Evolutionary conservation across 1,140 invertebrate species (phyloP), one percentile per base, ranked within the genome.

Genomic region (Manduca sexta): DNA sequence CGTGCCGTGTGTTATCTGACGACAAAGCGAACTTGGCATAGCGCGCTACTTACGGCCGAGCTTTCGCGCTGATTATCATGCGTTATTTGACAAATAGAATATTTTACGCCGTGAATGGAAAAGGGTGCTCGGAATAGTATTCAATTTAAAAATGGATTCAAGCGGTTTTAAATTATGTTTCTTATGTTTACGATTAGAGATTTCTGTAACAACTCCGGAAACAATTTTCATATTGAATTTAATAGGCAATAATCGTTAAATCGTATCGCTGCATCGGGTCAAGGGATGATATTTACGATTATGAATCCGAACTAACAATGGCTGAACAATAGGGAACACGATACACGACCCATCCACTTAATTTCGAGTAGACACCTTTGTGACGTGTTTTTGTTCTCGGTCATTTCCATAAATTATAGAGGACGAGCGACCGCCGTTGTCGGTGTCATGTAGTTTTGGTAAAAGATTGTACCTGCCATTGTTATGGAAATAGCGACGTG

Each of bases 311-410:
- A 34, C 53, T 55, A 64, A 71, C 67, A 74, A 72, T 60, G 12
- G 60, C 59, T 69, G 75, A 62, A 84, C 78, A 84, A 84, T 72
- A 50, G 69, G 56, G 64, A 73, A 74, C 77, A 69, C 63, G 68
- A 72, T 64, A 69, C 62, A 65, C 69, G 62, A 67, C 78, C 74
- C 73, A 77, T 84, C 78, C 76, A 82, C 65, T 80, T 82, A 80
- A 82, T 82, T 84, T 82, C 64, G 71, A 75, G 76, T 84, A 80
- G 76, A 84, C 78, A 84, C 81, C 76, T 80, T 82, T 79, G 81
- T 84, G 67, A 67, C 66, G 62, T 65, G 69, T 81, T 78, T 83
- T 82, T 82, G 78, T 84, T 79, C 54, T 65, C 63, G 69, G 76
- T 74, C 66, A 84, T 84, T 80, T 77, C 74, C 78, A 84, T 84